Base-by-base conservation (phyloP, 1,140 invertebrate genomes). In the Brachionus manjavacas region DNA sequence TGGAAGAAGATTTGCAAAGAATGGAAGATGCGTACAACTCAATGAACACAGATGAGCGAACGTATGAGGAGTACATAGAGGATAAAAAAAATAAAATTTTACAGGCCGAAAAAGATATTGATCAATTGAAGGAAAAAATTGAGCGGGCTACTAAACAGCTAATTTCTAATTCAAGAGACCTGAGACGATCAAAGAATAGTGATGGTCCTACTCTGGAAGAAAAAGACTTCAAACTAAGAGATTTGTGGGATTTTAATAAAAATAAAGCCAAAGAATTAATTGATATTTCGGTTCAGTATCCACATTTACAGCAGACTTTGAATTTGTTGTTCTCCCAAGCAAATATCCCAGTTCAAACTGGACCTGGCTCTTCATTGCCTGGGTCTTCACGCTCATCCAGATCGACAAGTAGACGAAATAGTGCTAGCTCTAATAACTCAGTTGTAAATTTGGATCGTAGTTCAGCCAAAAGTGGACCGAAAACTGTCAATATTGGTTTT, bases 1-100 rank as follows among this genome's bases (percentile, higher is more conserved):
- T 89, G 1, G 87, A 89, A 85, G 88, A 89, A 60, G 89, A 89
- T 84, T 60, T 89, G 12, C 87, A 88, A 55, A 60, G 49, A 46
- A 68, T 68, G 60, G 23, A 83, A 28, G 55, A 68, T n/a, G 55
- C 60, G 4, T 66, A 66, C 31, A 66, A 83, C 7, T 68, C 60
- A 55, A 70, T 83, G 81, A 70, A 52, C 16, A 39, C 6, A 35
- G 60, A 83, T n/a, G 60, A 83, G 39, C 35, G 25, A 52, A 83
- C 41, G 14, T 83, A 83, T 52, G 55, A 66, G 20, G 55, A 83
- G 49, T 66, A 68, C 20, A 83, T 68, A 8, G 28, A 35, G 25
- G 81, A 83, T 20, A 83, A 83, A 70, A 68, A 31, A 14, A 46
- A 70, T 20, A 68, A 83, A 83, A 39, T 83, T 31, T 6, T 46